Conservation (phyloP, 2,797 vertebrate genomes). For the Thalassophryne amazonica region DNA sequence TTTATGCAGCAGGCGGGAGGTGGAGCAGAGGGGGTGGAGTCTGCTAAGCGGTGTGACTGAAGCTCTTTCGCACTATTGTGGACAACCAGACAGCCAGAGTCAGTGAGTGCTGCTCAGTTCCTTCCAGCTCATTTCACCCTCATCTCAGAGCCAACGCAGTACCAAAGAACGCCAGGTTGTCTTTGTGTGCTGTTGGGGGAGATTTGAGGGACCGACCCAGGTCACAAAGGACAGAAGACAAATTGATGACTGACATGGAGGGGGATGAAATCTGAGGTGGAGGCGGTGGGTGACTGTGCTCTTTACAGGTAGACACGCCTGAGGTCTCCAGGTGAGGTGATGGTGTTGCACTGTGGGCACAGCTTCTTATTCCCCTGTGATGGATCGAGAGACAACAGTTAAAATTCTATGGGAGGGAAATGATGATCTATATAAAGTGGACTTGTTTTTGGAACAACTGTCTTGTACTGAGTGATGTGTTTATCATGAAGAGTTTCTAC, state of each 20-base stretch:
- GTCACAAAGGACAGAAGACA: neutral
- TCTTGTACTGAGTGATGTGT: no score
- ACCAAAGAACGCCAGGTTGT: constrained; percentile 35
- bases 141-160: constrained; percentile 37
- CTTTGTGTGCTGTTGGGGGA: constrained; percentile 41
- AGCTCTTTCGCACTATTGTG: neutral
- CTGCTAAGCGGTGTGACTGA: neutral
- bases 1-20: no score
- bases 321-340: constrained; percentile 97
- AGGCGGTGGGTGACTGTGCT: constrained; percentile 34
- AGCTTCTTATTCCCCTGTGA: constrained; percentile 98
- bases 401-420: no score
- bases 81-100: constrained; percentile 13
- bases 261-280: constrained; percentile 35
- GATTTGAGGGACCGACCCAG: constrained; percentile 11
- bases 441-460: no score
- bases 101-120: constrained; percentile 16
- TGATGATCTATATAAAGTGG: no score
- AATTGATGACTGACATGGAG: constrained; percentile 7
- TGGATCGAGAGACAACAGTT: constrained; percentile 11
- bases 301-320: constrained; percentile 98
- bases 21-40: constrained; percentile 7
- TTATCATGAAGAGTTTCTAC: no score
- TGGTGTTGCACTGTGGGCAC: constrained; percentile 99
- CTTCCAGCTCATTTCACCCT: constrained; percentile 3